phyloP scores from a whole-genome alignment of 2,797 vertebrate species.

The Pogoniulus pusillus region DNA sequence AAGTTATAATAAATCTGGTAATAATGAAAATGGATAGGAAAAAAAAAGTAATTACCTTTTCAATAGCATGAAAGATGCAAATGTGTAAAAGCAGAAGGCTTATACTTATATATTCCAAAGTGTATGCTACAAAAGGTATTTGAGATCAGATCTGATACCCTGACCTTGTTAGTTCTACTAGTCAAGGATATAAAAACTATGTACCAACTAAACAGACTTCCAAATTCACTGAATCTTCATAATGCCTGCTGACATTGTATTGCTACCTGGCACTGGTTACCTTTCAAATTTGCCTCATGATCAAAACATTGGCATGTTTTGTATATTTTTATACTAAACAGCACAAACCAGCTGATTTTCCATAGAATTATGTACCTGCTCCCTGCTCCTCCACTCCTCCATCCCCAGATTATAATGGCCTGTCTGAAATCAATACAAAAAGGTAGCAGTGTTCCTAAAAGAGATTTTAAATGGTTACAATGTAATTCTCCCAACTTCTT shows the following conservation, averaged over 20 bases:
- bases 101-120: background rate
- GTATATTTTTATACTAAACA: background rate
- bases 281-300: background rate
- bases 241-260: background rate
- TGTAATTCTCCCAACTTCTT: background rate
- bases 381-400: background rate
- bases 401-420: background rate
- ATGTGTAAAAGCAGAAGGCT: background rate
- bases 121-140: background rate
- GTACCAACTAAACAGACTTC: background rate
- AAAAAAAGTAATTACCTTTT: background rate
- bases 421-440: background rate
- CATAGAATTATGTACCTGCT: background rate
- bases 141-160: background rate
- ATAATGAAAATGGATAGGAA: background rate
- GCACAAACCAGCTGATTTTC: background rate
- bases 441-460: background rate
- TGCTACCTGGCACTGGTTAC: background rate
- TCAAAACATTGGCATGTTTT: background rate
- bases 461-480: background rate
- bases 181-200: background rate
- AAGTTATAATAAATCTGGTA: background rate
- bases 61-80: background rate
- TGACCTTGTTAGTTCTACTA: background rate
- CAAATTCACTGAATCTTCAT: background rate